These are phyloP conservation scores for Tribolium madens DNA, from an alignment of 1,140 invertebrate genomes.

Conservation along the genomic window DNA sequence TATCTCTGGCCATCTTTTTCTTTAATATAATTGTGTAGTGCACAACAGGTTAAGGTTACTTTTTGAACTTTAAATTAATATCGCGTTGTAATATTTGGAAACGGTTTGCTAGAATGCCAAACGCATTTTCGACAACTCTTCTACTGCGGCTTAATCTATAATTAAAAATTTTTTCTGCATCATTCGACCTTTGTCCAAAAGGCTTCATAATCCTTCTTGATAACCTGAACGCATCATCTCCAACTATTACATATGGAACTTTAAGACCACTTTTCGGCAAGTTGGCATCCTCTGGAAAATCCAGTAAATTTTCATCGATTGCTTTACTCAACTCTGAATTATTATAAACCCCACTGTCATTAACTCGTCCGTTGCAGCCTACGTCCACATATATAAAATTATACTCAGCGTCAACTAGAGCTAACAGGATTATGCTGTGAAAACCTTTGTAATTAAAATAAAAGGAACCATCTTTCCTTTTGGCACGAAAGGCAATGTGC, in stretches of 20 bases:
- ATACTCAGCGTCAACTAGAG: constrained; percentile 64
- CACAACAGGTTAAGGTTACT: background rate
- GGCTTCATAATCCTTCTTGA: background rate
- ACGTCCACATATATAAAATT: constrained; percentile 26
- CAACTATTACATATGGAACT: constrained; percentile 2
- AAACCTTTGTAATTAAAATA: constrained; percentile 63
- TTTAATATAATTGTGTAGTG: constrained; percentile 24
- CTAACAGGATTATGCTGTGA: constrained; percentile 61
- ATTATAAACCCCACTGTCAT: background rate
- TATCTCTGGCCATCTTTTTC: constrained; percentile 2
- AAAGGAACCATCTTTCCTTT: constrained; percentile 4
- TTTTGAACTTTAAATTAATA: constrained; percentile 13
- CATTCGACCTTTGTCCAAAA: background rate
- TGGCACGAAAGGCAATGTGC: constrained; percentile 20
- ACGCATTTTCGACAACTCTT: constrained; percentile 27
- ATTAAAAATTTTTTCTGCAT: constrained; percentile 52
- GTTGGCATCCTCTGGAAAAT: background rate
- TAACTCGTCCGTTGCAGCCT: background rate
- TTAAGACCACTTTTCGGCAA: background rate
- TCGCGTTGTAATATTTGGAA: constrained; percentile 9
- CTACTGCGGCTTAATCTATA: background rate
- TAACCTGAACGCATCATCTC: background rate
- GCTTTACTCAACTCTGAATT: background rate
- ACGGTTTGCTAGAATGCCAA: background rate
- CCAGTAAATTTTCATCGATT: background rate